Evolutionary conservation across 2,888 invertebrate species (phyloP).

Genomic region (Melanargia galathea): DNA sequence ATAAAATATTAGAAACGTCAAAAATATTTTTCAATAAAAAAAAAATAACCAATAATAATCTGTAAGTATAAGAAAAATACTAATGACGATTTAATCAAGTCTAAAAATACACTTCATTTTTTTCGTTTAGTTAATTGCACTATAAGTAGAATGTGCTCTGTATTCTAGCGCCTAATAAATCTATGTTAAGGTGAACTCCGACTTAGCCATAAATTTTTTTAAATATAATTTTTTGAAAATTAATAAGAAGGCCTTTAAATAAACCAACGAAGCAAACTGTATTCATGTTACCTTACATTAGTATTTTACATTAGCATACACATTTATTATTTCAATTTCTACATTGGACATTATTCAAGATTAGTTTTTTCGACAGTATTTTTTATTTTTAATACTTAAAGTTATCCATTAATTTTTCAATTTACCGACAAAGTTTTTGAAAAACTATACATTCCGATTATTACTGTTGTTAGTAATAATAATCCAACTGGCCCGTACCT

Average conservation of each 20-base stretch:
- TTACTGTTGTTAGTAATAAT: neutral
- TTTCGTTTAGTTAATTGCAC: slow-evolving; percentile 8
- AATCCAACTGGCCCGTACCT: neutral
- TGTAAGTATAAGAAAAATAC: neutral
- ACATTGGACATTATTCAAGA: slow-evolving; percentile 8
- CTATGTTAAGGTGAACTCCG: slow-evolving; percentile 1
- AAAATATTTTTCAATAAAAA: slow-evolving; percentile 7
- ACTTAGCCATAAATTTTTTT: no score
- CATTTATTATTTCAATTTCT: neutral
- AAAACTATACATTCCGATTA: neutral
- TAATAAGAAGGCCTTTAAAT: no score
- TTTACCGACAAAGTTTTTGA: no score
- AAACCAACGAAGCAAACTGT: no score
- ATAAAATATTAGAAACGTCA: neutral
- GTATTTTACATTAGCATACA: neutral
- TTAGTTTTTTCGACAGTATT: neutral
- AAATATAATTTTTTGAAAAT: no score
- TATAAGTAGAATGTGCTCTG: neutral
- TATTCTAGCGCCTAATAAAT: slow-evolving; percentile 3
- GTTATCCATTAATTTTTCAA: neutral
- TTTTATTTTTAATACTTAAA: neutral
- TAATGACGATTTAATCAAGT: slow-evolving; percentile 9
- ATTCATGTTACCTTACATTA: neutral
- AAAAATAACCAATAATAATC: neutral
- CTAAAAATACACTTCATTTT: slow-evolving; percentile 9